These are phyloP conservation scores for Cynaeus angustus DNA, from an alignment of 2,888 invertebrate species.

Conservation along the genomic window DNA sequence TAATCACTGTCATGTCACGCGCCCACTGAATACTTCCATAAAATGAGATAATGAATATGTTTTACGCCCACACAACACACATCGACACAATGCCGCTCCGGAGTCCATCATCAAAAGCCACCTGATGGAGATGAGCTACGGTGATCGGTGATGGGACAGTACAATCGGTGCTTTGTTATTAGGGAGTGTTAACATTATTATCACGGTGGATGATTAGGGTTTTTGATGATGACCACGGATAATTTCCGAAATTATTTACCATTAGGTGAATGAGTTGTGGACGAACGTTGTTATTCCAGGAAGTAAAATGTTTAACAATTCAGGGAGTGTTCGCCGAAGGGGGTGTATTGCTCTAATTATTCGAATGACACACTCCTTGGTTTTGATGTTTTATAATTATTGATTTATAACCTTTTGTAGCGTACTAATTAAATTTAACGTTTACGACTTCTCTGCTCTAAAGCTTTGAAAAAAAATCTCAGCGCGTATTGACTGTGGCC, in stretches of 20 bases:
- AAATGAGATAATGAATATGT: constrained; percentile 60
- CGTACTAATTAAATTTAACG: constrained; percentile 8
- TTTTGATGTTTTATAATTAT: constrained; percentile 23
- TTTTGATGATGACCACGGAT: constrained; percentile 32
- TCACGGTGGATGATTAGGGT: constrained; percentile 40
- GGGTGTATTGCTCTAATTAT: constrained; percentile 36
- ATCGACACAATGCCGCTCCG: constrained; percentile 48
- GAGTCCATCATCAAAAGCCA: constrained; percentile 42
- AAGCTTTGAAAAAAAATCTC: neutral
- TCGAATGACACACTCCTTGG: constrained; percentile 28
- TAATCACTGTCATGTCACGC: constrained; percentile 60
- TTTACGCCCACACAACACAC: constrained; percentile 55
- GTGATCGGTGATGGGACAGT: constrained; percentile 34
- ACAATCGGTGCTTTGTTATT: constrained; percentile 45
- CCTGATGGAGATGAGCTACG: constrained; percentile 41
- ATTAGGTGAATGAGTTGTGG: constrained; percentile 44
- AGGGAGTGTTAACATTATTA: constrained; percentile 48
- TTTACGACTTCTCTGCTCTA: neutral
- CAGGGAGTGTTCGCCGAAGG: constrained; percentile 31
- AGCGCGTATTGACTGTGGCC: neutral
- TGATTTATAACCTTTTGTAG: constrained; percentile 18
- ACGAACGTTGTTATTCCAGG: constrained; percentile 34
- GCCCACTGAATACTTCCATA: constrained; percentile 58
- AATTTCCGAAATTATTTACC: constrained; percentile 46
- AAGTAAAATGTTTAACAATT: constrained; percentile 37